phyloP scores from a whole-genome alignment of 2,888 invertebrate genomes.

The Caenorhabditis becei region DNA sequence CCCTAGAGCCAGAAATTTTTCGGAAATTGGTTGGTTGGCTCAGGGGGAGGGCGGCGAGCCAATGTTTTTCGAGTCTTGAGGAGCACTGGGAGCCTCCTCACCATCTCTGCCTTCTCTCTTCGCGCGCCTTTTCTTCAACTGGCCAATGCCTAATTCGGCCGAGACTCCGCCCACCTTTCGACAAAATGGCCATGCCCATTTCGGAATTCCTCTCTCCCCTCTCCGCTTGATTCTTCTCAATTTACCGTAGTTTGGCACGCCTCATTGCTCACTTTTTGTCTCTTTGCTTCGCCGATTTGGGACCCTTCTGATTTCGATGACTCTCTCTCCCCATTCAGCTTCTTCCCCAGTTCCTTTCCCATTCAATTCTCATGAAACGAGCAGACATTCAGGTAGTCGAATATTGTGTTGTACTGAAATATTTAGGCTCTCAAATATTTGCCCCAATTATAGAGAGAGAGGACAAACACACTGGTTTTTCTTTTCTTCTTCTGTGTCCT shows the following conservation, averaged over 20 bases:
- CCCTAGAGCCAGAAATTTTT: slow-evolving; percentile 45
- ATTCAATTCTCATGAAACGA: slow-evolving; percentile 9
- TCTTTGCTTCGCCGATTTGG: slow-evolving; percentile 17
- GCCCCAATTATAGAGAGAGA: slow-evolving; percentile 45
- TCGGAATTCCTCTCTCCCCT: slow-evolving; percentile 41
- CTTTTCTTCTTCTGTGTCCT: neutral
- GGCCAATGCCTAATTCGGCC: slow-evolving; percentile 58
- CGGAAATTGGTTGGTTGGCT: slow-evolving; percentile 46
- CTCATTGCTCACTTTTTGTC: slow-evolving; percentile 37
- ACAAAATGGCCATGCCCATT: slow-evolving; percentile 35
- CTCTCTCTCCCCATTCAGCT: neutral
- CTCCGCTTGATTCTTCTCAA: slow-evolving; percentile 3
- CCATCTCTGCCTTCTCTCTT: slow-evolving; percentile 28
- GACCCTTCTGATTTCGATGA: slow-evolving; percentile 8
- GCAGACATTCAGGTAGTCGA: slow-evolving; percentile 22
- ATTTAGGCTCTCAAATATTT: slow-evolving; percentile 44
- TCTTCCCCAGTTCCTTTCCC: neutral
- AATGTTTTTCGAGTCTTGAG: slow-evolving; percentile 17
- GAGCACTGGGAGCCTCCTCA: slow-evolving; percentile 2
- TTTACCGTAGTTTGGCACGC: slow-evolving; percentile 38
- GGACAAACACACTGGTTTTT: slow-evolving; percentile 39
- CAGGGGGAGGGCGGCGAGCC: slow-evolving; percentile 1
- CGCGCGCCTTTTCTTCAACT: slow-evolving; percentile 17
- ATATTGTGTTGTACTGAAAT: slow-evolving; percentile 24
- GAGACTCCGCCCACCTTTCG: slow-evolving; percentile 43